These are phyloP conservation scores for Megalops cyprinoides DNA, from an alignment of 2,797 vertebrate genomes.

Conservation along the genomic window DNA sequence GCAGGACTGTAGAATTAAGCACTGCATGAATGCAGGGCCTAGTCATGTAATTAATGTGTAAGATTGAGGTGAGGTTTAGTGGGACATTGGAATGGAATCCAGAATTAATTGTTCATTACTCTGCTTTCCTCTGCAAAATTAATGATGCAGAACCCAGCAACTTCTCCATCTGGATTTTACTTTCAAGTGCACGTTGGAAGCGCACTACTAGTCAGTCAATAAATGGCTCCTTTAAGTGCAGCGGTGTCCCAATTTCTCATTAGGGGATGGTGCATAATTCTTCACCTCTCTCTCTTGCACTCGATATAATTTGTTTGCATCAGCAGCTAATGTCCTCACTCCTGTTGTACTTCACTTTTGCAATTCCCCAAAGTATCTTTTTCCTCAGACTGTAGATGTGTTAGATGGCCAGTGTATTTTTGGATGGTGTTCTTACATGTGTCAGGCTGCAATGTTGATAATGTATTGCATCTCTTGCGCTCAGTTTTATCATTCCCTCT, in stretches of 20 bases:
- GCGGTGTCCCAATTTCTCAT: slow-evolving; percentile 18
- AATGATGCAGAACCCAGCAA: neutral
- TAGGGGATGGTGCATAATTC: slow-evolving; percentile 15
- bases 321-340: neutral
- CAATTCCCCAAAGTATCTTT: neutral
- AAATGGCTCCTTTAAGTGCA: slow-evolving; percentile 1
- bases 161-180: slow-evolving; percentile 12
- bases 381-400: neutral
- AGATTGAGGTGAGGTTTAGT: slow-evolving; percentile 5
- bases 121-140: neutral
- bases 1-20: neutral
- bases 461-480: neutral
- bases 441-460: neutral
- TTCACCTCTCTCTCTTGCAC: neutral
- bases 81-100: neutral
- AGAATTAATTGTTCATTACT: slow-evolving; percentile 15
- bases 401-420: neutral
- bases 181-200: slow-evolving; percentile 1
- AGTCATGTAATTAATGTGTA: slow-evolving; percentile 8
- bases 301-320: slow-evolving; percentile 8
- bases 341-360: neutral
- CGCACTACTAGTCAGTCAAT: neutral
- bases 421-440: neutral
- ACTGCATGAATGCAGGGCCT: neutral
- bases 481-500: neutral